Evolutionary conservation across 2,113 vertebrate species (phyloP), one percentile per base, ranked within the genome.

Genomic region (Scophthalmus maximus): DNA sequence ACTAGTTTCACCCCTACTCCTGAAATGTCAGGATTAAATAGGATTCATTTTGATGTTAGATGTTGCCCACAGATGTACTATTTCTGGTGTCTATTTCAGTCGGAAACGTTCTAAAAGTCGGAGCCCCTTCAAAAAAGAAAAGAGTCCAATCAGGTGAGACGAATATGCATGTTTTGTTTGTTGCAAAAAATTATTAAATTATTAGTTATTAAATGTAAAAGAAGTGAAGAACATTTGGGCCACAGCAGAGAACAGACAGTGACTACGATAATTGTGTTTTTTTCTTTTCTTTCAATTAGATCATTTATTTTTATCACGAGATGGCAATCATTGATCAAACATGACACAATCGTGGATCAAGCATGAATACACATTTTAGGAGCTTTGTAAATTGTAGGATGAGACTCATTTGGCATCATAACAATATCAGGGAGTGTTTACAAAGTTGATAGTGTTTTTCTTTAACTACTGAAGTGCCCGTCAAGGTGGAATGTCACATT

Each of bases 41-140:
- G 10, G 20, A 25, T 26, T 5, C 0, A 50, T 25, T 10, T 29
- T 29, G 14, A n/a, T 30, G 2, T 30, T 55, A 6, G 1, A 52
- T 15, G 25, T 52, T 52, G 50, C 11, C n/a, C 9, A 56, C 30
- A 32, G n/a, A 20, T n/a, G 20, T 36, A 9, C 8, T 40, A 12
- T n/a, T 51, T 36, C 14, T 49, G 3, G 4, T 50, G 20, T 51
- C 3, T n/a, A n/a, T 92, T 88, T 59, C 65, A 96, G 96, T 82
- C 95, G 94, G 64, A 95, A 95, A 60, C 95, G 95, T 22, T 96
- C 97, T 69, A 94, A 93, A 94, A 98, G 95, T 90, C 96, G 93
- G 86, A 99, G 96, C 85, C 98, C 98, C 17, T 94, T 96, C 87
- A 98, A 95, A 87, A 98, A 96, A 92, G 97, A 99, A 81, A 98